Base-by-base conservation (phyloP, 2,888 invertebrate species). In the Psococerastis gibbosa region DNA sequence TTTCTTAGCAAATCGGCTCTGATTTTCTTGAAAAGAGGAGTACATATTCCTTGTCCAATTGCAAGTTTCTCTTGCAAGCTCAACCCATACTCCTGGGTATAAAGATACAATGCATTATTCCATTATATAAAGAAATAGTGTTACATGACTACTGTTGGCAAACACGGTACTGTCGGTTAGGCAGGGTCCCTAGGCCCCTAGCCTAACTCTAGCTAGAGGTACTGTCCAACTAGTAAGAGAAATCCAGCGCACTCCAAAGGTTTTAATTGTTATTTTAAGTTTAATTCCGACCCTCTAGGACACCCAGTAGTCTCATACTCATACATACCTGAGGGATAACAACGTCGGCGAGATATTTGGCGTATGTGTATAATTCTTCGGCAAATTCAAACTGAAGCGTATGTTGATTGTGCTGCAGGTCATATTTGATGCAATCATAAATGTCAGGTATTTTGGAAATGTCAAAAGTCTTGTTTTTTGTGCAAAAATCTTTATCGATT, bases 391-490 rank as follows among this genome's bases (percentile, higher is more conserved):
- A 92, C 61, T 94, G 89, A 51, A 95, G 61, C 1, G 89, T 88
- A 56, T 91, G 88, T 56, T 91, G 89, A 61, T 99, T 98, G 60
- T 98, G 98, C 57, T 97, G 95, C 51, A 97, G 65, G 63, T 98
- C 98, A 58, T 92, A 98, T 60, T 98, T 98, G 54, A 98, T 97
- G 59, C 97, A 97, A 66, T 98, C 98, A 57, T 98, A 98, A 51
- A 98, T 98, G 60, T 98, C 98, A 0, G 98, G 97, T 46, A 99
- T 89, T 66, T 98, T 98, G 4, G 94, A 95, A 55, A 99, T 97
- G 60, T 98, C 98, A 61, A 84, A 98, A 32, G 78, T 73, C 52
- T 82, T 84, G 54, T 81, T 83, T 61, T 94, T 94, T 0, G 85
- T 82, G 55, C 82, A 85, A 60, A 98, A 98, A 62, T 98, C 98